Conservation (phyloP, 2,888 invertebrate genomes). For the Synergus gifuensis region DNA sequence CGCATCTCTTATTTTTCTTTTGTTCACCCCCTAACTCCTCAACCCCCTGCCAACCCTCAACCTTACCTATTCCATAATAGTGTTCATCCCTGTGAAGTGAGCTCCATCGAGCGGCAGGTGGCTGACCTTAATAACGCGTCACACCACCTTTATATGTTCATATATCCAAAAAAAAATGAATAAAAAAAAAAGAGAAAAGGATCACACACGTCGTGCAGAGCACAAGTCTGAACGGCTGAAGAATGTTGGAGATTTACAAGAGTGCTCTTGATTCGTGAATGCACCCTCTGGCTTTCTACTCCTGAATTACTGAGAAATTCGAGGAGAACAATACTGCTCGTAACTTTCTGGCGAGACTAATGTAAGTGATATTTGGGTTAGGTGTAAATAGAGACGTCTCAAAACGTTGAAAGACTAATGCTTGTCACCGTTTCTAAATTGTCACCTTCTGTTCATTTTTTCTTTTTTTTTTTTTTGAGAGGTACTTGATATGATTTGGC, state of each 20-base stretch:
- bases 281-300: slow-evolving; percentile 37
- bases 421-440: slow-evolving; percentile 38
- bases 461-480: slow-evolving; percentile 12
- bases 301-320: slow-evolving; percentile 50
- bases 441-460: slow-evolving; percentile 38
- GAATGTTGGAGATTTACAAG: slow-evolving; percentile 2
- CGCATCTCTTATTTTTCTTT: slow-evolving; percentile 74
- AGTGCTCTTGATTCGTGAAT: slow-evolving; percentile 14
- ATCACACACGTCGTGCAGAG: slow-evolving; percentile 23
- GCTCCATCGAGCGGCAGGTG: slow-evolving; percentile 77
- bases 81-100: slow-evolving; percentile 75
- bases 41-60: slow-evolving; percentile 49
- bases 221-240: neutral
- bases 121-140: slow-evolving; percentile 76
- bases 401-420: slow-evolving; percentile 49
- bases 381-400: slow-evolving; percentile 54
- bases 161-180: slow-evolving; percentile 44
- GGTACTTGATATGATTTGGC: neutral
- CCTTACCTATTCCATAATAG: slow-evolving; percentile 67
- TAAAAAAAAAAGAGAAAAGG: slow-evolving; percentile 22
- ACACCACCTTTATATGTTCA: slow-evolving; percentile 46
- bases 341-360: slow-evolving; percentile 58
- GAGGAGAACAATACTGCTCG: slow-evolving; percentile 53
- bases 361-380: slow-evolving; percentile 55
- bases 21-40: slow-evolving; percentile 66